Percentiles rank a stretch among this genome's conserved stretches.
Conservation (phyloP, 2,113 vertebrate species). For the Rhea pennata region DNA sequence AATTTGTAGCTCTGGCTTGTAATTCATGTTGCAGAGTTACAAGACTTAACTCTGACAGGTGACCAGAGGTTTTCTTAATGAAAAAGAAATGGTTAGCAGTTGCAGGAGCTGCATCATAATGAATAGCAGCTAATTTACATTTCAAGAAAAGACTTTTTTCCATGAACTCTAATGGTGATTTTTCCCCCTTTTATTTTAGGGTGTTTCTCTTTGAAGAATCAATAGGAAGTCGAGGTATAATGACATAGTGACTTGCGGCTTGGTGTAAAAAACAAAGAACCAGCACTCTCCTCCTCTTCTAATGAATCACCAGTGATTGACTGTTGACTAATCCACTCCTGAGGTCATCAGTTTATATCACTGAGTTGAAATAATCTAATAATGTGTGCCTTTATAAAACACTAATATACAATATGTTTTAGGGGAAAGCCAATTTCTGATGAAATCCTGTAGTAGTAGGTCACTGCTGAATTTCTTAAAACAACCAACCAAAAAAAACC, state of each 20-base stretch:
- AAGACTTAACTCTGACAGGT: neutral
- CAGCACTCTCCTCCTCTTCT: neutral
- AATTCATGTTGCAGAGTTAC: neutral
- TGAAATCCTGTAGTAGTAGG: neutral
- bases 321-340: neutral
- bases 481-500: neutral
- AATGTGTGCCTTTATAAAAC: neutral
- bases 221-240: neutral
- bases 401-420: neutral
- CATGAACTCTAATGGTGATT: neutral
- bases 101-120: neutral
- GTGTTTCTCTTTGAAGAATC: neutral
- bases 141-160: slow-evolving; percentile 49
- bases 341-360: neutral
- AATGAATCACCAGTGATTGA: neutral
- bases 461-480: neutral
- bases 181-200: neutral
- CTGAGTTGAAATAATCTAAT: neutral
- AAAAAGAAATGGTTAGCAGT: slow-evolving; percentile 38
- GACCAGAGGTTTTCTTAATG: slow-evolving; percentile 4
- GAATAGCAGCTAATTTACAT: slow-evolving; percentile 51
- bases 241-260: neutral
- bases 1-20: neutral
- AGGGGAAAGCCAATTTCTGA: neutral
- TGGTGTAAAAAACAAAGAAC: neutral